Evolutionary conservation across 2,888 invertebrate genomes (phyloP).

Genomic region (Agrilus biguttatus): DNA sequence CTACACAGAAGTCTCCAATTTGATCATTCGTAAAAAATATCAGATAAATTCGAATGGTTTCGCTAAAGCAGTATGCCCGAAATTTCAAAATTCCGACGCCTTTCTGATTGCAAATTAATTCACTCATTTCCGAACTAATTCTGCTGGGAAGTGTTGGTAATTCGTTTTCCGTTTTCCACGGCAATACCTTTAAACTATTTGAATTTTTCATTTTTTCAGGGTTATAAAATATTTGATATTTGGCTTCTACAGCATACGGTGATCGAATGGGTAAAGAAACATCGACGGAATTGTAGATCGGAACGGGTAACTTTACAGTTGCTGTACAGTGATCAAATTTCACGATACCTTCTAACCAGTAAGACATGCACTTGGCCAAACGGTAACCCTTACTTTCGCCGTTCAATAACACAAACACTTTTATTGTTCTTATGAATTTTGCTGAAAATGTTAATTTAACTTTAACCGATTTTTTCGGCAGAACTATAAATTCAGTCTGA

Average conservation of each 20-base stretch:
- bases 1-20: constrained; percentile 19
- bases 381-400: constrained; percentile 18
- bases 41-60: constrained; percentile 5
- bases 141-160: constrained; percentile 3
- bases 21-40: constrained; percentile 15
- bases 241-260: constrained; percentile 10
- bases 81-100: constrained; percentile 6
- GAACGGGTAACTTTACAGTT: constrained; percentile 1
- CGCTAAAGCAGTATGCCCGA: constrained; percentile 4
- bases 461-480: constrained; percentile 7
- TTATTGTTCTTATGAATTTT: constrained; percentile 12
- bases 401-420: constrained; percentile 16
- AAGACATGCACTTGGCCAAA: constrained; percentile 18
- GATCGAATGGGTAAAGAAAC: constrained; percentile 8
- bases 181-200: not conserved
- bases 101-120: constrained; percentile 3
- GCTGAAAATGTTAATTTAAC: constrained; percentile 18
- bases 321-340: constrained; percentile 8
- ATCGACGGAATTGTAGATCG: constrained; percentile 10
- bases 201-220: constrained; percentile 1
- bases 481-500: constrained; percentile 6
- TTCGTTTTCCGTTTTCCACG: not conserved
- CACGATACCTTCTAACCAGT: constrained; percentile 18
- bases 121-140: not conserved
- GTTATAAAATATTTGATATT: constrained; percentile 7